phyloP scores from a whole-genome alignment of 1,140 invertebrate species.

The Hesperophylax magnus region DNA sequence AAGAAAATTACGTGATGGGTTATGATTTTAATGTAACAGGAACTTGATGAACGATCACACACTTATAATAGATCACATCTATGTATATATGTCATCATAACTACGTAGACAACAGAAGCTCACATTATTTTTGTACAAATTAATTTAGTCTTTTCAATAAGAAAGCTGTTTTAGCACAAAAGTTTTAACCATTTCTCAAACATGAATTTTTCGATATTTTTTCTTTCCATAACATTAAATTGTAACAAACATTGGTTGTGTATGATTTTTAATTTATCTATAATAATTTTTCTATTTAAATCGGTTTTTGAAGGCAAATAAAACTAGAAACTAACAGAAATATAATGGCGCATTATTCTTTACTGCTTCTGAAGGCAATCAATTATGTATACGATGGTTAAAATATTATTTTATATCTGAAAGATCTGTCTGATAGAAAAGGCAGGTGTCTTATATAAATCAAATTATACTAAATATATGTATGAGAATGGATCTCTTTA shows the following conservation, averaged over 20 bases:
- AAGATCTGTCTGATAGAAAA: background rate
- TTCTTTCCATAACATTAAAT: background rate
- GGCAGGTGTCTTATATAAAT: background rate
- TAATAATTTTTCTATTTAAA: conserved; percentile 24
- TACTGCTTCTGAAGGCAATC: conserved; percentile 19
- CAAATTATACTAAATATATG: conserved; percentile 12
- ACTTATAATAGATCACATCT: conserved; percentile 11
- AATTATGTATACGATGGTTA: conserved; percentile 26
- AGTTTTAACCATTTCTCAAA: background rate
- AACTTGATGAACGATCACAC: conserved; percentile 2
- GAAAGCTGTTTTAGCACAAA: conserved; percentile 16
- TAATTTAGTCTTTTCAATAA: conserved; percentile 14
- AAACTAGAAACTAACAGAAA: background rate
- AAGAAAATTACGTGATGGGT: background rate
- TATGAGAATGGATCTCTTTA: conserved; percentile 31
- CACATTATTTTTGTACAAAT: conserved; percentile 36
- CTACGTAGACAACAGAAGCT: conserved; percentile 8
- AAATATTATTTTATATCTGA: conserved; percentile 10
- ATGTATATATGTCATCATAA: conserved; percentile 22
- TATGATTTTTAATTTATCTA: background rate
- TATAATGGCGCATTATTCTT: background rate
- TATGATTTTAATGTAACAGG: conserved; percentile 1
- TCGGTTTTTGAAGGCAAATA: conserved; percentile 5
- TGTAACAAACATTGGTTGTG: background rate
- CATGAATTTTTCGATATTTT: background rate